These are phyloP conservation scores for Schizaphis graminum DNA, from an alignment of 2,888 invertebrate genomes.

Conservation along the genomic window DNA sequence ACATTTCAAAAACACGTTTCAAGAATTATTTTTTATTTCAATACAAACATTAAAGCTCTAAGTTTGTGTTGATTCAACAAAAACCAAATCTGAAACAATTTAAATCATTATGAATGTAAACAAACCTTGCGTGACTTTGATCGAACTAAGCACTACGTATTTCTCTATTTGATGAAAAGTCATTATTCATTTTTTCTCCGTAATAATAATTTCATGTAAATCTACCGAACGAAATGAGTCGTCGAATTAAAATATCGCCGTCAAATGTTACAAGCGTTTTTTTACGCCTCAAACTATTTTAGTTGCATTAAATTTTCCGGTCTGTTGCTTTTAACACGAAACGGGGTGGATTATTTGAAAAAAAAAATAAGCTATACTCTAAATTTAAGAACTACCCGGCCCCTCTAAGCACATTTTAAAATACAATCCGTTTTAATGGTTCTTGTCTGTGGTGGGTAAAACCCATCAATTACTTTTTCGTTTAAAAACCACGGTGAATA, in stretches of 20 bases:
- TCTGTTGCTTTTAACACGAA: constrained; percentile 54
- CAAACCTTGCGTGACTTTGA: background rate
- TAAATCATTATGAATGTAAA: background rate
- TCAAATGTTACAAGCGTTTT: constrained; percentile 40
- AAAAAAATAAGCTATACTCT: constrained; percentile 26
- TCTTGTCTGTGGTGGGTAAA: constrained; percentile 35
- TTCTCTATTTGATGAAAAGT: constrained; percentile 33
- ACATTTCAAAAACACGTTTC: background rate
- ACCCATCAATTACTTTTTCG: constrained; percentile 63
- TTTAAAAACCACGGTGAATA: constrained; percentile 45
- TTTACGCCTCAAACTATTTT: constrained; percentile 44
- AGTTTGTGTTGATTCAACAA: background rate
- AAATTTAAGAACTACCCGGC: constrained; percentile 39
- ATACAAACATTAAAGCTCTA: background rate
- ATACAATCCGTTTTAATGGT: constrained; percentile 59
- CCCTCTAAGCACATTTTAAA: constrained; percentile 37
- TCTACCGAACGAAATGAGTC: constrained; percentile 36
- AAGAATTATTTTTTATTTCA: background rate
- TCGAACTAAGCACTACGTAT: background rate
- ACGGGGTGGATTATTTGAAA: constrained; percentile 36
- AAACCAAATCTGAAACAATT: background rate
- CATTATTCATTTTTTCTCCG: background rate
- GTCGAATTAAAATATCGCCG: constrained; percentile 39
- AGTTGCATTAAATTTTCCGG: constrained; percentile 57
- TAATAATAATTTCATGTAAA: constrained; percentile 25